Evolutionary conservation across 2,888 invertebrate genomes (phyloP).

Genomic region (Nebria brevicollis): DNA sequence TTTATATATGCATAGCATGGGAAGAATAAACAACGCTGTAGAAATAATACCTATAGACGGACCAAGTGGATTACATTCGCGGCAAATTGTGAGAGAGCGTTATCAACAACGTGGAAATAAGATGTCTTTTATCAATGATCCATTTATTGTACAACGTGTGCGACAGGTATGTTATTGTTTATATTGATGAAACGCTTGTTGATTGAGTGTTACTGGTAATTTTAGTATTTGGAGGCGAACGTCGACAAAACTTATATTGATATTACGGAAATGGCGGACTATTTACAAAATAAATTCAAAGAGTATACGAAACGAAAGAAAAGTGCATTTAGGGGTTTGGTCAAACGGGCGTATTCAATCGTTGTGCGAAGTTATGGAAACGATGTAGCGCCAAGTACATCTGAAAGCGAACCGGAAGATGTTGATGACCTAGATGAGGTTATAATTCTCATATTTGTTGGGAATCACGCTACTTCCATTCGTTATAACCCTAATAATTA

Average conservation of each 20-base stretch:
- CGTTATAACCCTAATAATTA: no score
- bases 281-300: constrained; percentile 76
- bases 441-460: background rate
- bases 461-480: no score
- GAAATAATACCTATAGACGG: constrained; percentile 53
- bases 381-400: constrained; percentile 61
- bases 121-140: constrained; percentile 57
- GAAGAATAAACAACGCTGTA: constrained; percentile 51
- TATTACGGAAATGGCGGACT: constrained; percentile 85
- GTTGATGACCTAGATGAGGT: constrained; percentile 61
- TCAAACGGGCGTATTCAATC: constrained; percentile 81
- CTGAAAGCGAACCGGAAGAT: constrained; percentile 71
- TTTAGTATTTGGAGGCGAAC: constrained; percentile 81
- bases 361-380: constrained; percentile 76
- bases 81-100: constrained; percentile 30
- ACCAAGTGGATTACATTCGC: constrained; percentile 43
- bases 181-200: background rate
- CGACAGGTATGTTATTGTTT: constrained; percentile 58
- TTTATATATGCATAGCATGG: constrained; percentile 50
- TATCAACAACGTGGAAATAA: constrained; percentile 47
- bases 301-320: constrained; percentile 86
- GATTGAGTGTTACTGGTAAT: background rate
- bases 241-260: constrained; percentile 83
- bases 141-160: constrained; percentile 64
- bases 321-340: constrained; percentile 79